phyloP scores from a whole-genome alignment of 2,113 vertebrate genomes.

The Aphelocoma coerulescens region DNA sequence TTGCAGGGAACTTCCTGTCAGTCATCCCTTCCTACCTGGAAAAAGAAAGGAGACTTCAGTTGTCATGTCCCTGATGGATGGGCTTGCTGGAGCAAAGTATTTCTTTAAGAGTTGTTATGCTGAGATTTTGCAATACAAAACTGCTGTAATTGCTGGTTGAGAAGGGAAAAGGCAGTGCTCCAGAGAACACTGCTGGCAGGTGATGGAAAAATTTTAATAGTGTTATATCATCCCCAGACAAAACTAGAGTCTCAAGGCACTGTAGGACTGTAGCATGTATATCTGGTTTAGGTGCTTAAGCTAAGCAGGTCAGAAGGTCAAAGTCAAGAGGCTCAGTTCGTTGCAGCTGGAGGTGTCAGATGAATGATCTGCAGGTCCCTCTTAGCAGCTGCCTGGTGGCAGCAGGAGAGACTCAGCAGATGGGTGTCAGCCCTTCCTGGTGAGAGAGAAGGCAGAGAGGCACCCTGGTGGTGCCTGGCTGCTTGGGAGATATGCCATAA shows the following conservation, averaged over 20 bases:
- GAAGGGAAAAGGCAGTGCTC: not conserved
- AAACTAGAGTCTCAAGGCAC: not conserved
- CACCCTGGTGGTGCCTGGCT: not conserved
- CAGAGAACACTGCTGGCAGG: not conserved
- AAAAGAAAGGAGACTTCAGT: not conserved
- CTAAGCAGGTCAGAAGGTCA: not conserved
- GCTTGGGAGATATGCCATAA: not conserved
- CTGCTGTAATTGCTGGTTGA: not conserved
- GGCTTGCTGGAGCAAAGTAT: not conserved
- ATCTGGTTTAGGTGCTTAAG: not conserved
- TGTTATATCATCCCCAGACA: not conserved
- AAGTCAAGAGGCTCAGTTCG: not conserved
- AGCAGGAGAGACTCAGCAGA: not conserved
- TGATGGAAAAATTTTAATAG: not conserved
- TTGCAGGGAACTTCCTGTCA: not conserved
- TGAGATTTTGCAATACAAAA: not conserved
- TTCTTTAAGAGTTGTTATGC: not conserved
- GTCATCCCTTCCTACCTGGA: not conserved
- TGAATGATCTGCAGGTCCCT: not conserved
- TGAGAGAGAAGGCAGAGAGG: not conserved
- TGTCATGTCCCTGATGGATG: not conserved
- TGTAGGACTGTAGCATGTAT: accelerated
- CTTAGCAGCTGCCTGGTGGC: not conserved
- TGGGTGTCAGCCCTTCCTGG: not conserved
- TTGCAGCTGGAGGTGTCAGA: not conserved